A percentile compares a stretch with the other conserved stretches of the same genome.
These are phyloP conservation scores for Discoglossus pictus DNA, from an alignment of 2,797 vertebrate genomes.

Conservation along the genomic window DNA sequence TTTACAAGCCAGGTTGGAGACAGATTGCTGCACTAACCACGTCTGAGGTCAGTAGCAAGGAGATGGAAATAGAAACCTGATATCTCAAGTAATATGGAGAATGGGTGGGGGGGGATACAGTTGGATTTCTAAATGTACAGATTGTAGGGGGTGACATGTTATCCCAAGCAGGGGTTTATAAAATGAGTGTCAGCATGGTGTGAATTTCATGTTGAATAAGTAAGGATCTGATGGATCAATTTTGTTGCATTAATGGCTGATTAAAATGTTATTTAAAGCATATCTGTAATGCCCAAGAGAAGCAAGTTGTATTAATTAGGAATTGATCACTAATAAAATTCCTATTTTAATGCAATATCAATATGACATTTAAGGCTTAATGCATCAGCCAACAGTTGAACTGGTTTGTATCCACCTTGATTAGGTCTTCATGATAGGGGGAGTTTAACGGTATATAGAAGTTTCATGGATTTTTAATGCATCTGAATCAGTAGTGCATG, in stretches of 20 bases:
- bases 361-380: too few species aligned
- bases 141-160: not conserved
- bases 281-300: too few species aligned
- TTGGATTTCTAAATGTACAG: not conserved
- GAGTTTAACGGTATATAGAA: too few species aligned
- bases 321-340: too few species aligned
- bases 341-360: too few species aligned
- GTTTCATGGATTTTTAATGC: too few species aligned
- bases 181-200: not conserved
- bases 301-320: too few species aligned
- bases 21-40: not conserved
- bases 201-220: constrained; percentile 6
- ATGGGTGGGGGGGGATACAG: not conserved
- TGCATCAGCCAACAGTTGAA: too few species aligned
- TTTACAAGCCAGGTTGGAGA: not conserved
- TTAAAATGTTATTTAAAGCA: constrained; percentile 4
- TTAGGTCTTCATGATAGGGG: too few species aligned
- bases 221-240: constrained; percentile 1
- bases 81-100: not conserved
- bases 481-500: too few species aligned
- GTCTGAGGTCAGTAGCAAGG: not conserved
- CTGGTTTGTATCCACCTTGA: too few species aligned
- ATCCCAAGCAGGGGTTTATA: not conserved
- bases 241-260: not conserved
- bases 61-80: constrained; percentile 4